These are phyloP conservation scores for Clarias macrocephalus DNA, from an alignment of 2,113 vertebrate species.

Conservation along the genomic window DNA sequence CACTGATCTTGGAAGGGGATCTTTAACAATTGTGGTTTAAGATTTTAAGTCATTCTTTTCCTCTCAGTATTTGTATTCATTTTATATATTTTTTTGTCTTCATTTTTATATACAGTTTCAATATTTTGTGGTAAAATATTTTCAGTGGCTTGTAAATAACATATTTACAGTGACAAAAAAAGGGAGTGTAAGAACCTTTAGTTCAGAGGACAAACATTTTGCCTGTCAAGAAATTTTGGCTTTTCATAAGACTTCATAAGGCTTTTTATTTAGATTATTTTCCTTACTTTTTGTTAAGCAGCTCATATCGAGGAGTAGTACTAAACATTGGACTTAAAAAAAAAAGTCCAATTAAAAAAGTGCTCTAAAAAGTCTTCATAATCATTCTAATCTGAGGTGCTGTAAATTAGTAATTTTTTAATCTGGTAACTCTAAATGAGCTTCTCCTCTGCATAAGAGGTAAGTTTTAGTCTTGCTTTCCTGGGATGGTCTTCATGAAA, in stretches of 20 bases:
- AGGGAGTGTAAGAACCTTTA: background rate
- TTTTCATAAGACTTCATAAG: background rate
- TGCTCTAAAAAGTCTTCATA: too few relatives aligned
- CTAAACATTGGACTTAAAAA: background rate
- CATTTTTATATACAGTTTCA: too few relatives aligned
- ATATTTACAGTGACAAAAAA: background rate
- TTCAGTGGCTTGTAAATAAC: background rate
- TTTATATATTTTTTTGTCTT: too few relatives aligned
- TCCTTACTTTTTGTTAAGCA: background rate
- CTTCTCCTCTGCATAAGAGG: too few relatives aligned
- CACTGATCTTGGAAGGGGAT: background rate
- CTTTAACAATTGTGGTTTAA: background rate
- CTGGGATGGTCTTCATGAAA: too few relatives aligned
- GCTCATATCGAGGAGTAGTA: background rate
- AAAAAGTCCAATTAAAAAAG: too few relatives aligned
- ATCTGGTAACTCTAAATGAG: too few relatives aligned
- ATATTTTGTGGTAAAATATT: background rate
- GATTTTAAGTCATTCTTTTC: background rate
- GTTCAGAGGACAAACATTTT: background rate
- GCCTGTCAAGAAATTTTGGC: background rate
- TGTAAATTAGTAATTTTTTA: too few relatives aligned
- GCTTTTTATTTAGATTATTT: background rate
- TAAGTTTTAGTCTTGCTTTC: too few relatives aligned
- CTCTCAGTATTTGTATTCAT: background rate
- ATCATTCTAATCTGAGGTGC: too few relatives aligned